phyloP scores from a whole-genome alignment of 2,888 invertebrate species.

The Drosophila rellima region DNA sequence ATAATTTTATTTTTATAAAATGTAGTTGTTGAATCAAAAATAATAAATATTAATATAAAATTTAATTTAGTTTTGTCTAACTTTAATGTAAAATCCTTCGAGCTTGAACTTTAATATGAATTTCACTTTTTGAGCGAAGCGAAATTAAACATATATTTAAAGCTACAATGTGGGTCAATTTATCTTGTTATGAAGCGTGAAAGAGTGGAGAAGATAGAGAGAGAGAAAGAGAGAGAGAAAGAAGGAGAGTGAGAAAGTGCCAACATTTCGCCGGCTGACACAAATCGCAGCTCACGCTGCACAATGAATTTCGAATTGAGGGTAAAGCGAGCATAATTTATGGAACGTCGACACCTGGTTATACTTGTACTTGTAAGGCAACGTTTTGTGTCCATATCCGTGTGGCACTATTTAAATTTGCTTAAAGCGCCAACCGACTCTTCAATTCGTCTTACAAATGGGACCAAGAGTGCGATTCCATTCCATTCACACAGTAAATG shows the following conservation, averaged over 20 bases:
- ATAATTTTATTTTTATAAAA: too few species aligned
- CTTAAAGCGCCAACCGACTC: slow-evolving; percentile 58
- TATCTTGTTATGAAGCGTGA: slow-evolving; percentile 43
- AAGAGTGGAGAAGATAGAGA: background rate
- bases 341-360: slow-evolving; percentile 71
- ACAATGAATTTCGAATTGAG: slow-evolving; percentile 71
- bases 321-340: slow-evolving; percentile 79
- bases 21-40: too few species aligned
- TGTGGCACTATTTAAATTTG: slow-evolving; percentile 74
- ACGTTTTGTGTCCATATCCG: slow-evolving; percentile 8
- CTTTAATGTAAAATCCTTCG: background rate
- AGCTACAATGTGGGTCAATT: slow-evolving; percentile 64
- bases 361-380: background rate
- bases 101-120: background rate
- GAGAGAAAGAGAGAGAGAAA: background rate
- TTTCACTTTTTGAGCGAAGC: slow-evolving; percentile 22
- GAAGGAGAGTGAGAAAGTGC: slow-evolving; percentile 1
- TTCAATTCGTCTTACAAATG: slow-evolving; percentile 55
- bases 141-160: slow-evolving; percentile 6
- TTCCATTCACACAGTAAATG: slow-evolving; percentile 18
- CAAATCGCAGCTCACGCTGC: slow-evolving; percentile 54
- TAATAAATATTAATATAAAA: too few species aligned
- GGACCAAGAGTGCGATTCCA: slow-evolving; percentile 30
- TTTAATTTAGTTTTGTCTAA: too few species aligned
- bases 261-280: slow-evolving; percentile 54